Evolutionary conservation across 2,888 invertebrate genomes (phyloP), one percentile per base, ranked within the genome.

Genomic region (Chironomus riparius): DNA sequence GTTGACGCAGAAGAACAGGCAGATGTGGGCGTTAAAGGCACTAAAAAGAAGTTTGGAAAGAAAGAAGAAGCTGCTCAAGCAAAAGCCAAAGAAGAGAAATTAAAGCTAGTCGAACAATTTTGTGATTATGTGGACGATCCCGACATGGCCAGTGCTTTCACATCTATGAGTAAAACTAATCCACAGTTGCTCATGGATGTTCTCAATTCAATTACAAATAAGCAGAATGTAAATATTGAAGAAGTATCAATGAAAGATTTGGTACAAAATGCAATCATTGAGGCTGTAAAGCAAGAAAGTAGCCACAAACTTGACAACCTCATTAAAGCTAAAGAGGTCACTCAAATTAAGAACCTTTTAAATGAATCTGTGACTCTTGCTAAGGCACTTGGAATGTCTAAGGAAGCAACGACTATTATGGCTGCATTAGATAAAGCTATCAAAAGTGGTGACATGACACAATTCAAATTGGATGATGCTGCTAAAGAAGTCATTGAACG

Each of bases 311-410:
- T 81, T 0, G 83, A 83, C 2, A 38, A 70, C 3, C 18, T 69
- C 12, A 61, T 76, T 10, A 48, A 47, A 70, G 38, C 69, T 18
- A 28, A 24, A 4, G 70, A 76, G 13, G 68, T 47, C 50, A 78
- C 79, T 38, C 80, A 79, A 3, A 79, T 83, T 6, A 80, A 82
- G 70, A 83, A 82, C n/a, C 82, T 88, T 78, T 83, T 91, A 7
- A 82, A 87, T 4, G 91, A 92, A 81, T 90, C 91, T 0, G 85
- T 89, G 0, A 90, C 90, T 22, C 85, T 92, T 18, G 91, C 92
- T 0, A 88, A 87, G 82, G 89, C 91, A 65, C 83, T 92, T 18
- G 91, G 91, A 3, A 86, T 91, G 85, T 86, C 22, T 10, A 74
- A 24, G 4, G 74, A 74, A 68, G 74, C 74, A 2, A 68, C 68